Evolutionary conservation across 2,888 invertebrate genomes (phyloP), one percentile per base, ranked within the genome.

Genomic region (Agrochola macilenta): DNA sequence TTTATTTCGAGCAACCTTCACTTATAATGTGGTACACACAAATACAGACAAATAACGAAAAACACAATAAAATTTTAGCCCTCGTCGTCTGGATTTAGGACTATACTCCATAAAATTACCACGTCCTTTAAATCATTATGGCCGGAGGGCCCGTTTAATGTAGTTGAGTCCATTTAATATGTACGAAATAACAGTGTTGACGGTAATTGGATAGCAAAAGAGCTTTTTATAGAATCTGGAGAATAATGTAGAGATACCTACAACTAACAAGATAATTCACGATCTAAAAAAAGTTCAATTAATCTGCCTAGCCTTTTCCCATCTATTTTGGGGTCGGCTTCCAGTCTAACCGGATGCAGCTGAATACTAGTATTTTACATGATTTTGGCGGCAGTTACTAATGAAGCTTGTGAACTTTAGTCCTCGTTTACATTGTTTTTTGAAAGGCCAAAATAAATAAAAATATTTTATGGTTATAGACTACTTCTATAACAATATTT

Each of bases 91-190:
- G 54, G 7, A 63, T 43, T 35, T 72, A 68, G 23, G 30, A 20
- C 17, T 52, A 58, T 26, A 11, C 43, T 30, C 49, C 30, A 20
- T 74, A 79, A 80, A 79, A 79, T 79, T 43, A 74, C 70, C 30
- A 65, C 26, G 64, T 69, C 35, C 61, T 82, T 81, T 58, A 76
- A 69, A 73, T 35, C 4, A 20, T 52, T 57, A 43, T 58, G 0
- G 58, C 85, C 65, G 0, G 39, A 76, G 81, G 82, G 81, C 20
- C 11, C 64, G 35, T 58, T 84, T 69, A 75, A 75, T 49, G 23
- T 54, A 69, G 39, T 23, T 58, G 23, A 70, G 26, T 35, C 84
- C 54, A 52, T 64, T 35, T 54, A n/a, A n/a, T n/a, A 65, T 52
- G 35, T 23, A 69, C 23, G 20, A 76, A 83, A 83, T 85, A 81